These are phyloP conservation scores for Trialeurodes vaporariorum DNA, from an alignment of 1,140 invertebrate species.

Conservation along the genomic window DNA sequence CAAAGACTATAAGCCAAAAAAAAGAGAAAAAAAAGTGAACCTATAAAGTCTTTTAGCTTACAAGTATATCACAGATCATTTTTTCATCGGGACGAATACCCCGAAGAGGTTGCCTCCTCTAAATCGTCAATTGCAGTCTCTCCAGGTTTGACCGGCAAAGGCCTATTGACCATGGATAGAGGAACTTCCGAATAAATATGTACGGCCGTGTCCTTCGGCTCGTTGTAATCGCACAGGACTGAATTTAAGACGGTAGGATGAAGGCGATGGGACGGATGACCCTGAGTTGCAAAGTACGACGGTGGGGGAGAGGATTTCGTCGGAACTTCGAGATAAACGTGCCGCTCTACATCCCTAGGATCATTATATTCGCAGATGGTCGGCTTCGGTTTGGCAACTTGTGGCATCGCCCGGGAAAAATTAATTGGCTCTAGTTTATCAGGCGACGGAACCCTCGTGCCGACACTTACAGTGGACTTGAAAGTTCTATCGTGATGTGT, in stretches of 20 bases:
- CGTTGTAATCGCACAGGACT: conserved; percentile 50
- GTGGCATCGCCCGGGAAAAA: not conserved
- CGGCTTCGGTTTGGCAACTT: conserved; percentile 24
- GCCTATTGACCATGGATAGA: conserved; percentile 47
- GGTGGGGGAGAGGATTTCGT: conserved; percentile 24
- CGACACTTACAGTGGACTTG: conserved; percentile 38
- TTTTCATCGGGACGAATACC: not conserved
- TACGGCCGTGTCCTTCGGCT: conserved; percentile 50
- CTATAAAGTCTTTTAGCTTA: no score
- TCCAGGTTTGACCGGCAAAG: conserved; percentile 51
- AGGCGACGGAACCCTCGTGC: conserved; percentile 46
- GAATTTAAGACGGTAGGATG: conserved; percentile 18
- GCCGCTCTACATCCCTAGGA: conserved; percentile 37
- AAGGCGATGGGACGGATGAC: conserved; percentile 8
- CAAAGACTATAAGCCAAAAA: no score
- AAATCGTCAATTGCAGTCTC: conserved; percentile 32
- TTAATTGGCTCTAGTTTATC: conserved; percentile 41
- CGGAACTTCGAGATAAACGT: conserved; percentile 41
- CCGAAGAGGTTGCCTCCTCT: conserved; percentile 27
- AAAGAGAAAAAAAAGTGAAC: no score
- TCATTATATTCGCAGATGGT: conserved; percentile 41
- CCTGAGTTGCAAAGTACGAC: not conserved
- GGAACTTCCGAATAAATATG: conserved; percentile 60
- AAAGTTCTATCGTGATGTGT: conserved; percentile 26
- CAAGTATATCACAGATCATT: no score